Evolutionary conservation across 2,888 invertebrate species (phyloP).

Genomic region (Monopis laevigella): DNA sequence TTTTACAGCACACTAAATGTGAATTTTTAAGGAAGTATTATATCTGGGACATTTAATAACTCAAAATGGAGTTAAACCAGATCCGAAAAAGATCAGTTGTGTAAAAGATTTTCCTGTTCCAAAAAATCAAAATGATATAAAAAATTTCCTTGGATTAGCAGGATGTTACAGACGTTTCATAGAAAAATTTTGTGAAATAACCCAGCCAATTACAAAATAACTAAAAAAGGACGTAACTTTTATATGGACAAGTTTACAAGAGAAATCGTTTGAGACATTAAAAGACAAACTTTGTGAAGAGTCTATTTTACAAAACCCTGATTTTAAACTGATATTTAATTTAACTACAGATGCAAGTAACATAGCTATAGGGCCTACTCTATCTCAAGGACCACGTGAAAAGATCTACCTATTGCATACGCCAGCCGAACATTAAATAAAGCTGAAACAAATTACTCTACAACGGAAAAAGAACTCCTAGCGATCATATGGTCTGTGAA

Average conservation of each 20-base stretch:
- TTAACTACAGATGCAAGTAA: constrained; percentile 27
- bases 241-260: constrained; percentile 15
- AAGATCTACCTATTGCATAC: constrained; percentile 32
- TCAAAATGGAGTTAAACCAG: constrained; percentile 23
- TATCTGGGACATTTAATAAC: constrained; percentile 24
- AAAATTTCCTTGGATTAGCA: constrained; percentile 14
- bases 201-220: constrained; percentile 12
- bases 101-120: constrained; percentile 4
- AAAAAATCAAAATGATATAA: constrained; percentile 16
- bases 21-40: neutral
- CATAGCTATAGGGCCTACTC: constrained; percentile 22
- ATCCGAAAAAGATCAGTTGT: constrained; percentile 13
- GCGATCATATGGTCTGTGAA: constrained; percentile 30
- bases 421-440: constrained; percentile 28
- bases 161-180: constrained; percentile 31
- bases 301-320: constrained; percentile 17
- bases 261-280: constrained; percentile 13
- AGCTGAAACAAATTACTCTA: constrained; percentile 30
- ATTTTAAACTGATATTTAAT: constrained; percentile 17
- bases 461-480: constrained; percentile 33
- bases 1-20: neutral
- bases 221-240: constrained; percentile 15
- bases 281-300: constrained; percentile 11
- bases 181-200: constrained; percentile 16
- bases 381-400: constrained; percentile 16